Conservation (phyloP, 2,113 vertebrate species). For the Morone chrysops region DNA sequence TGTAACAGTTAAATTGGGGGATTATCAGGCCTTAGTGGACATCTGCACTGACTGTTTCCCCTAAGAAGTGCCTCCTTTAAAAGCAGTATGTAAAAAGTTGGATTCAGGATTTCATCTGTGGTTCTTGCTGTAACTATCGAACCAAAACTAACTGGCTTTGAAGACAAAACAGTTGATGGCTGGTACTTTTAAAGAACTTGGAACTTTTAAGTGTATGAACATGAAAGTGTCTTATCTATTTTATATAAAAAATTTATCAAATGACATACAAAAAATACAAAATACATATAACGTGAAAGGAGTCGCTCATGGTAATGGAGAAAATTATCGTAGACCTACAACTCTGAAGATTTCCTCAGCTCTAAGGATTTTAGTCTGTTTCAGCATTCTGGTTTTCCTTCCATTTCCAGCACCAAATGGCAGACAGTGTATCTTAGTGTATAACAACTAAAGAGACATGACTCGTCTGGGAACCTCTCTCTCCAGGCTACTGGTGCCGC, state of each 20-base stretch:
- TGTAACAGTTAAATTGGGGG: neutral
- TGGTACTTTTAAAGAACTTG: neutral
- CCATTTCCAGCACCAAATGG: neutral
- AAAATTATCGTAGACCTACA: neutral
- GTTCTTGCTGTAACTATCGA: neutral
- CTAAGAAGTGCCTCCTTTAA: neutral
- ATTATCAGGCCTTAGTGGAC: slow-evolving; percentile 23
- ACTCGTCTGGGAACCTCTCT: too few relatives aligned
- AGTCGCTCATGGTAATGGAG: neutral
- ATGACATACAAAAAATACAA: too few relatives aligned
- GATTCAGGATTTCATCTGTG: neutral
- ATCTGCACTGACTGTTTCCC: slow-evolving; percentile 17
- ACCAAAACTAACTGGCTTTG: neutral
- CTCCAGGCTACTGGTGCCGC: too few relatives aligned
- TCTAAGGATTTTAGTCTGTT: neutral
- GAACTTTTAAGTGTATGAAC: neutral
- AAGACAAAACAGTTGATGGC: neutral
- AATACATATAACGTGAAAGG: neutral
- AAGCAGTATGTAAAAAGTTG: neutral
- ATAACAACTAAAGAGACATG: neutral
- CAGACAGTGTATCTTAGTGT: neutral
- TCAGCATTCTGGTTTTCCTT: neutral
- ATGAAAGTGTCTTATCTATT: neutral
- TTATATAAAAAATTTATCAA: neutral
- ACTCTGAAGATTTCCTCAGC: neutral